Evolutionary conservation across 2,797 vertebrate species (phyloP).

Genomic region (Xiphorhynchus erythropygius): DNA sequence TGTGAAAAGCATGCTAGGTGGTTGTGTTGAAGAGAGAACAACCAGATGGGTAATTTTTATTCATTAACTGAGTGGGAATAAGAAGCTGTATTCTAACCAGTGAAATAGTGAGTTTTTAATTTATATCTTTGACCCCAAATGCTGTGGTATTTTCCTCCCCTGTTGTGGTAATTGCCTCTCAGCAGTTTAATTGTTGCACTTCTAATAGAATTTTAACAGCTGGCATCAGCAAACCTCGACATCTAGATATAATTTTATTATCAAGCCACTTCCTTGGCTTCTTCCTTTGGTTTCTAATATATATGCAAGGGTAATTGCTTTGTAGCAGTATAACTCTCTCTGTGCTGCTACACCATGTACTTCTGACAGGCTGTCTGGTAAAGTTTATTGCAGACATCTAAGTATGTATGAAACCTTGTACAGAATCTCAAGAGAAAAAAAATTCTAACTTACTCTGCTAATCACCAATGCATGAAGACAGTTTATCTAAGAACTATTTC

Average conservation of each 20-base stretch:
- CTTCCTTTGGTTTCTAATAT: neutral
- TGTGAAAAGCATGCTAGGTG: neutral
- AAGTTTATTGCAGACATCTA: neutral
- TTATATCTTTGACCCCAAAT: neutral
- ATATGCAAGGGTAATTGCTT: neutral
- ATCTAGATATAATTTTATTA: neutral
- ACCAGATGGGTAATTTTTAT: neutral
- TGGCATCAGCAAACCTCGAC: neutral
- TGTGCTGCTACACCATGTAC: neutral
- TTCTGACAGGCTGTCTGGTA: neutral
- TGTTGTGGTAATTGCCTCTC: neutral
- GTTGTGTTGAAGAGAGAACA: neutral
- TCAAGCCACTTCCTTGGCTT: neutral
- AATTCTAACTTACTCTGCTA: neutral
- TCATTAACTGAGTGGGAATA: neutral
- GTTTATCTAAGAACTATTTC: neutral
- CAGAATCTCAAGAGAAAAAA: neutral
- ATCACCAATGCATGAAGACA: neutral
- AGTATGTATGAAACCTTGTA: neutral
- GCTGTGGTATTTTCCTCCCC: neutral
- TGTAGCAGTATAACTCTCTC: neutral
- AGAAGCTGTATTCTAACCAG: neutral
- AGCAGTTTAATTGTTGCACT: neutral
- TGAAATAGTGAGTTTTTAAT: neutral
- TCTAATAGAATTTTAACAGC: neutral